Evolutionary conservation across 2,888 invertebrate species (phyloP).

Genomic region (Entomobrya multifasciata): DNA sequence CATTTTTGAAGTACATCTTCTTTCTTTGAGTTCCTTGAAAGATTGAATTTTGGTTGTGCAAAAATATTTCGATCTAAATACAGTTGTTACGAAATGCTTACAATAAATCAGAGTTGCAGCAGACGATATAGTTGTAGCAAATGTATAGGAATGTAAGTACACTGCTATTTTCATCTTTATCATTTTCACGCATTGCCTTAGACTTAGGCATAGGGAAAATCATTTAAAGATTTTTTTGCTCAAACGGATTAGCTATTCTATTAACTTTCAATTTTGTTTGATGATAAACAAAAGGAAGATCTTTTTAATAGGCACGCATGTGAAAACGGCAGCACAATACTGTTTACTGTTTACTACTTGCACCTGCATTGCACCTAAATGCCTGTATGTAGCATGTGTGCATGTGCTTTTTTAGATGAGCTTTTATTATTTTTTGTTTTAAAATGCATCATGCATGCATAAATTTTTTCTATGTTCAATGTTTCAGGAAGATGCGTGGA

Average conservation of each 20-base stretch:
- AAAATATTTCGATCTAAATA: too few species aligned
- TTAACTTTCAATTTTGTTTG: slow-evolving; percentile 50
- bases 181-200: neutral
- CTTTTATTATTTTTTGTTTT: slow-evolving; percentile 23
- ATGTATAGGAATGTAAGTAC: too few species aligned
- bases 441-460: neutral
- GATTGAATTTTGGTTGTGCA: neutral
- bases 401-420: neutral
- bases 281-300: slow-evolving; percentile 30
- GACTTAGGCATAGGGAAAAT: too few species aligned
- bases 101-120: neutral
- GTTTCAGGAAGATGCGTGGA: slow-evolving; percentile 11
- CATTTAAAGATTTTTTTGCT: too few species aligned
- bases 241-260: too few species aligned
- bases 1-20: too few species aligned
- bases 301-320: neutral
- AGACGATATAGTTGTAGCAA: too few species aligned
- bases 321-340: neutral
- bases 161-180: too few species aligned
- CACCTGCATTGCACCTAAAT: too few species aligned
- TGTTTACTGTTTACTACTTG: too few species aligned
- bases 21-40: too few species aligned
- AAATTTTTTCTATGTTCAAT: neutral
- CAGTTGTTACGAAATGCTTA: neutral
- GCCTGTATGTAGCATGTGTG: too few species aligned